Percentiles rank a stretch among this genome's conserved stretches.
These are phyloP conservation scores for Solen grandis DNA, from an alignment of 1,140 invertebrate genomes.

Conservation along the genomic window DNA sequence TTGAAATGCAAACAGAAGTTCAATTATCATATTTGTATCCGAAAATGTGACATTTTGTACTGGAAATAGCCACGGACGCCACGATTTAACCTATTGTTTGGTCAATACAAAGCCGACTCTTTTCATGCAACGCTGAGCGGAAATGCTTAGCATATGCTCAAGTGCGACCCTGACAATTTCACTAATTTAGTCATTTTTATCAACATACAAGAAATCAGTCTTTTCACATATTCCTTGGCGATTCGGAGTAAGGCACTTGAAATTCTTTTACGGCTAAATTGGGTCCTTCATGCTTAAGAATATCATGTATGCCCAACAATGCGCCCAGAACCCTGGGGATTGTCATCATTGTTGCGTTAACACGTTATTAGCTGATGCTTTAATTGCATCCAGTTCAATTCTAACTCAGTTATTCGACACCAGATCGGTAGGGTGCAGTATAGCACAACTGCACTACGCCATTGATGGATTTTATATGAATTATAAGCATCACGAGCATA, in stretches of 20 bases:
- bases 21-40: constrained; percentile 51
- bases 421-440: constrained; percentile 12
- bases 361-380: constrained; percentile 47
- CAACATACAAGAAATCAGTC: constrained; percentile 20
- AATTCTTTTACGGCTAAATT: constrained; percentile 14
- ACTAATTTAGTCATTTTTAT: constrained; percentile 41
- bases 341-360: constrained; percentile 31
- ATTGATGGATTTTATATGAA: constrained; percentile 45
- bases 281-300: constrained; percentile 27
- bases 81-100: not conserved
- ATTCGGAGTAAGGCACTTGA: not conserved
- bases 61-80: constrained; percentile 25
- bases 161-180: not conserved
- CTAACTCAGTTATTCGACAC: constrained; percentile 12
- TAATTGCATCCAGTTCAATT: constrained; percentile 40
- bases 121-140: constrained; percentile 37
- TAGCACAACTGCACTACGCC: constrained; percentile 18
- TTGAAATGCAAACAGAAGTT: constrained; percentile 59
- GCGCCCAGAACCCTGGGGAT: constrained; percentile 12
- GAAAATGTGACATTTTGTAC: constrained; percentile 38
- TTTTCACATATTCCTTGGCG: not conserved
- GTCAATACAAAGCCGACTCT: not conserved
- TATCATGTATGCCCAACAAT: constrained; percentile 40
- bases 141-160: constrained; percentile 54
- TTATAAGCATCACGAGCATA: not conserved